Conservation (phyloP, 37 sponge, comb jelly and placozoan genomes). For the Oopsacas minuta region DNA sequence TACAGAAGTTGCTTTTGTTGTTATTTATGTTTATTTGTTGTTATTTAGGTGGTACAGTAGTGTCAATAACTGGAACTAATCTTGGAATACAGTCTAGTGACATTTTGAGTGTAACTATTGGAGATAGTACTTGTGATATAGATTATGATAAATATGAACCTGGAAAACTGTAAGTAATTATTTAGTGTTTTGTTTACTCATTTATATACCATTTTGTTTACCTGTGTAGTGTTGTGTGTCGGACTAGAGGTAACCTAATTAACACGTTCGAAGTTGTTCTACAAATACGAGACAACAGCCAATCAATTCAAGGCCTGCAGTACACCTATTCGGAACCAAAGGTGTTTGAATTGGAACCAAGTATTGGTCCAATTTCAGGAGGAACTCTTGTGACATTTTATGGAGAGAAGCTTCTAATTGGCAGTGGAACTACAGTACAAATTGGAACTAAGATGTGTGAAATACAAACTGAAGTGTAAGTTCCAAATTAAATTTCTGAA, state of each 20-base stretch:
- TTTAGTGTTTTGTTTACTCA: background rate
- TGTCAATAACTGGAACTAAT: background rate
- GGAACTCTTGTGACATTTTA: background rate
- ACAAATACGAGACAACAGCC: background rate
- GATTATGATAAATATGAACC: background rate
- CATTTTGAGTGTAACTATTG: constrained; percentile 11
- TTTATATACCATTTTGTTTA: background rate
- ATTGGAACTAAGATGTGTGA: constrained; percentile 9
- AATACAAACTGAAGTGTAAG: background rate
- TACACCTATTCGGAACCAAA: constrained; percentile 17
- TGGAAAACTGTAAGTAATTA: background rate
- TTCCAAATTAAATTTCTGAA: background rate
- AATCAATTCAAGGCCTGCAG: background rate
- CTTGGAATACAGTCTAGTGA: background rate
- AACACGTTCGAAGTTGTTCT: background rate
- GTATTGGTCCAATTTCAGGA: background rate
- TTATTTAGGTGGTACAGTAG: constrained; percentile 12
- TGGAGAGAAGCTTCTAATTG: background rate
- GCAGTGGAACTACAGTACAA: background rate
- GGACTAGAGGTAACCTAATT: background rate
- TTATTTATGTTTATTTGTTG: background rate
- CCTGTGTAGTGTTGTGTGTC: background rate
- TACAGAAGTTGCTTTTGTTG: background rate
- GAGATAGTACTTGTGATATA: constrained; percentile 15
- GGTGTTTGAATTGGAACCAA: background rate